Percentiles rank a stretch among this genome's conserved stretches.
phyloP scores from a whole-genome alignment of 37 sponge, comb jelly and placozoan genomes.

The Bolinopsis microptera region DNA sequence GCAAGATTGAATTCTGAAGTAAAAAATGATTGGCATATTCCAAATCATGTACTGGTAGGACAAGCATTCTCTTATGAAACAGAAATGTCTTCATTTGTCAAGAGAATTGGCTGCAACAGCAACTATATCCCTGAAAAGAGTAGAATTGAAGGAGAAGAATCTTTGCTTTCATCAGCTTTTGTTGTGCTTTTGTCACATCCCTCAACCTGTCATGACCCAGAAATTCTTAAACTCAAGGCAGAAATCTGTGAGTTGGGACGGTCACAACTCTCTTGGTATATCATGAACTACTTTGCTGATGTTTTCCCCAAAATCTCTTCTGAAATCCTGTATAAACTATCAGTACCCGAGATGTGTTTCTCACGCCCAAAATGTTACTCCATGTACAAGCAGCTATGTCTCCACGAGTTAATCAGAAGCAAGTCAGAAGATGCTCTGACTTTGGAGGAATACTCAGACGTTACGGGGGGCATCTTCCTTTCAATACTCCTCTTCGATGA shows the following conservation, averaged over 20 bases:
- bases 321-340: slow-evolving; percentile 42
- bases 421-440: not conserved
- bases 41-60: not conserved
- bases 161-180: slow-evolving; percentile 21
- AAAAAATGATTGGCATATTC: slow-evolving; percentile 35
- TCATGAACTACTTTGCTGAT: not conserved
- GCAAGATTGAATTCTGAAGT: not conserved
- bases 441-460: slow-evolving; percentile 26
- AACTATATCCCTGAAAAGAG: not conserved
- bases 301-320: slow-evolving; percentile 20
- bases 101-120: slow-evolving; percentile 20
- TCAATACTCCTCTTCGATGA: slow-evolving; percentile 13
- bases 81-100: slow-evolving; percentile 10
- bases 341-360: not conserved
- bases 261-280: not conserved
- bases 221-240: not conserved
- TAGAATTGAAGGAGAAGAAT: not conserved
- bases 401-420: slow-evolving; percentile 28
- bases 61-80: slow-evolving; percentile 60
- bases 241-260: slow-evolving; percentile 25
- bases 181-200: not conserved
- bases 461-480: slow-evolving; percentile 2
- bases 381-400: slow-evolving; percentile 15
- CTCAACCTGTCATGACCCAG: not conserved
- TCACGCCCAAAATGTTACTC: slow-evolving; percentile 25